phyloP scores from a whole-genome alignment of 2,888 invertebrate genomes.

The Coleophora flavipennella region DNA sequence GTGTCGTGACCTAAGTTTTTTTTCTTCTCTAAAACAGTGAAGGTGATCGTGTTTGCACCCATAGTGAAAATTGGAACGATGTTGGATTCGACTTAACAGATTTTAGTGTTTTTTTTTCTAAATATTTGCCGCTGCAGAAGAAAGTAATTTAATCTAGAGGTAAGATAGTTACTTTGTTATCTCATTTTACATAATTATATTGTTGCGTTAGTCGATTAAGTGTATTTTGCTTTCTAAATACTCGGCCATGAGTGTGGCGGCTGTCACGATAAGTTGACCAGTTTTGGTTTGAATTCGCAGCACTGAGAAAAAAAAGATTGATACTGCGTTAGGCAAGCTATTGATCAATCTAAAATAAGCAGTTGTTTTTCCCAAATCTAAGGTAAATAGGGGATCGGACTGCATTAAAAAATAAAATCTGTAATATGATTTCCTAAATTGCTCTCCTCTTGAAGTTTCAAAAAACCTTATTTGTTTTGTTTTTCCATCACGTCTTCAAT shows the following conservation, averaged over 20 bases:
- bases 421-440: no score
- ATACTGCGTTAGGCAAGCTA: neutral
- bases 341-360: no score
- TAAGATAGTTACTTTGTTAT: conserved; percentile 34
- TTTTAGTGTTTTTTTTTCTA: conserved; percentile 43
- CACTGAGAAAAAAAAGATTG: neutral
- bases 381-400: no score
- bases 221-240: conserved; percentile 64
- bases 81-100: conserved; percentile 60
- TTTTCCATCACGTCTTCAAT: no score
- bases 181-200: conserved; percentile 30
- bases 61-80: conserved; percentile 56
- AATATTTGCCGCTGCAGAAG: conserved; percentile 30
- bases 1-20: conserved; percentile 34
- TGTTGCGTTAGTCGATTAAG: conserved; percentile 46
- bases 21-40: conserved; percentile 39
- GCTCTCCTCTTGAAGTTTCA: no score
- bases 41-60: conserved; percentile 51
- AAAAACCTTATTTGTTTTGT: no score
- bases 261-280: conserved; percentile 36
- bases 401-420: no score
- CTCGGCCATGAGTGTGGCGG: conserved; percentile 62
- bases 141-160: conserved; percentile 39
- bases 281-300: conserved; percentile 29
- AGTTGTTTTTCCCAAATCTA: no score